A percentile compares a stretch with the other conserved stretches of the same genome.
Conservation (phyloP, 1,140 invertebrate genomes). For the Drosophila nigromelanica region DNA sequence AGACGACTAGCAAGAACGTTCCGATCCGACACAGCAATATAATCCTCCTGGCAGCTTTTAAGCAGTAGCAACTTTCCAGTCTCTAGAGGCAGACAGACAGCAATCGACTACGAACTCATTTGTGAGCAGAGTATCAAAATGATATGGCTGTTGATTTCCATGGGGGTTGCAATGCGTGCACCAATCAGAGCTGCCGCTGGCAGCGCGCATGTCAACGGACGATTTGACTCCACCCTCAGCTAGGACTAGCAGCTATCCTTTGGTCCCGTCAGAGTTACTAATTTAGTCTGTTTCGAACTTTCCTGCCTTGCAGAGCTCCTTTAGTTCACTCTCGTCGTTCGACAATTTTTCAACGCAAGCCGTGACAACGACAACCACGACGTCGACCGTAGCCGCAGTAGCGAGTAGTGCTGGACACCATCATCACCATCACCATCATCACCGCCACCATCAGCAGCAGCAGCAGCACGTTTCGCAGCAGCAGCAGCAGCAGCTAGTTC, state of each 20-base stretch:
- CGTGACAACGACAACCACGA: conserved; percentile 60
- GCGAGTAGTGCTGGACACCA: conserved; percentile 23
- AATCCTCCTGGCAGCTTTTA: too few relatives aligned
- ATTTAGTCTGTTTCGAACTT: conserved; percentile 56
- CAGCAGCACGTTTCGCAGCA: conserved; percentile 49
- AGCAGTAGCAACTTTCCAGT: neutral
- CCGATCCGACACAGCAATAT: neutral
- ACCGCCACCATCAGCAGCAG: conserved; percentile 41
- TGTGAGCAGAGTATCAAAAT: neutral
- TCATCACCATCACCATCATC: conserved; percentile 36
- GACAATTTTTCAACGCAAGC: conserved; percentile 80
- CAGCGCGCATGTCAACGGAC: conserved; percentile 60
- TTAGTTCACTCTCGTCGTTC: conserved; percentile 83
- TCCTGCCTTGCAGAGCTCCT: conserved; percentile 79
- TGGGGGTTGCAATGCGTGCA: conserved; percentile 48
- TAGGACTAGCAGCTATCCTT: conserved; percentile 15
- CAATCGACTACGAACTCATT: too few relatives aligned
- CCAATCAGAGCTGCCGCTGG: conserved; percentile 46
- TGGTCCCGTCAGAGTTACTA: conserved; percentile 13
- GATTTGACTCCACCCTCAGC: conserved; percentile 55
- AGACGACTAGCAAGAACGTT: conserved; percentile 7
- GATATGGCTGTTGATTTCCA: neutral
- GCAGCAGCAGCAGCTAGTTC: conserved; percentile 36
- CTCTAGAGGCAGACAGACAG: too few relatives aligned
- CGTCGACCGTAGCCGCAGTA: conserved; percentile 43